Conservation (phyloP, 2,888 invertebrate genomes). For the Alitta virens region DNA sequence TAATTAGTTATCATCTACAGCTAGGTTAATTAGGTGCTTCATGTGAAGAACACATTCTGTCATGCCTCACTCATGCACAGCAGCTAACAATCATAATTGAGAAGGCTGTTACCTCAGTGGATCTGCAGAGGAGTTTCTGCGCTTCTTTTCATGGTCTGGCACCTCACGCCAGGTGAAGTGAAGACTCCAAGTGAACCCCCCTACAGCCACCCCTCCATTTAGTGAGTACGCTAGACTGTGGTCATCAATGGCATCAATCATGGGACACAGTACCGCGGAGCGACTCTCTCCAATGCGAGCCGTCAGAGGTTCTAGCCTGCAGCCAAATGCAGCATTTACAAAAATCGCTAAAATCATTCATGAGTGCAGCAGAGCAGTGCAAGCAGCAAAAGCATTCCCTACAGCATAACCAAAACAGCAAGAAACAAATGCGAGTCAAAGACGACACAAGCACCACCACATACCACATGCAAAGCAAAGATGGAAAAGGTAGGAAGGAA, state of each 20-base stretch:
- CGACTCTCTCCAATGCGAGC: slow-evolving; percentile 78
- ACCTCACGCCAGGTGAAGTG: slow-evolving; percentile 80
- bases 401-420: background rate
- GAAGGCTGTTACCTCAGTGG: too few species aligned
- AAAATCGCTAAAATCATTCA: too few species aligned
- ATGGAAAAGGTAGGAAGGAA: too few species aligned
- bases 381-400: background rate
- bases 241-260: slow-evolving; percentile 91
- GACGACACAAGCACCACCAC: too few species aligned
- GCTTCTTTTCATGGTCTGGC: slow-evolving; percentile 41
- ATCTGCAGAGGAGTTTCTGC: slow-evolving; percentile 36
- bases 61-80: too few species aligned
- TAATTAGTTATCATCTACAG: too few species aligned
- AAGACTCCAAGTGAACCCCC: slow-evolving; percentile 64
- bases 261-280: slow-evolving; percentile 83
- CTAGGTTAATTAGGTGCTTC: too few species aligned
- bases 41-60: too few species aligned
- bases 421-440: background rate
- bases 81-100: too few species aligned
- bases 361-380: too few species aligned
- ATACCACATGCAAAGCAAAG: too few species aligned
- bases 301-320: slow-evolving; percentile 80
- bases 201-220: slow-evolving; percentile 49
- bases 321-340: background rate
- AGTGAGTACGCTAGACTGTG: slow-evolving; percentile 63